Evolutionary conservation across 2,888 invertebrate species (phyloP).

Genomic region (Alloplasta piceator): DNA sequence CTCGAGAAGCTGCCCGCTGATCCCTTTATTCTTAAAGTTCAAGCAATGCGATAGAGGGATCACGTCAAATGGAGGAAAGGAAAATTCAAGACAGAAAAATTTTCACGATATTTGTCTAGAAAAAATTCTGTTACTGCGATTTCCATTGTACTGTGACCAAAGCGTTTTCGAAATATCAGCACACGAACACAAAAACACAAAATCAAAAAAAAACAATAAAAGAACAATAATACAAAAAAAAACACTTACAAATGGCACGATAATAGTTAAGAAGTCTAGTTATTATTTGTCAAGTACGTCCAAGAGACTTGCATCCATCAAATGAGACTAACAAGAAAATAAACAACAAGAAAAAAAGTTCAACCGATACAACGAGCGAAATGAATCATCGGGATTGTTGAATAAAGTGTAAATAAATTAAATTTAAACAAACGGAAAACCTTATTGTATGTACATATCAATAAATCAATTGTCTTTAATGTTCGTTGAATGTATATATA

Average conservation of each 20-base stretch:
- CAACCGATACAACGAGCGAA: conserved; percentile 64
- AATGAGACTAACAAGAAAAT: conserved; percentile 64
- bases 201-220: not conserved
- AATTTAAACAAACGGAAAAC: conserved; percentile 53
- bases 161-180: conserved; percentile 75
- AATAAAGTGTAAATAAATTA: conserved; percentile 79
- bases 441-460: conserved; percentile 82
- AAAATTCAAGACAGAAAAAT: conserved; percentile 26
- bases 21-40: too few relatives aligned
- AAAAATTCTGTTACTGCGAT: conserved; percentile 71
- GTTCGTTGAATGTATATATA: not conserved
- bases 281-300: conserved; percentile 75
- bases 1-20: conserved; percentile 12
- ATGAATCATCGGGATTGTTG: conserved; percentile 72
- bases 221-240: conserved; percentile 29
- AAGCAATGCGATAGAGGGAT: too few relatives aligned
- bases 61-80: conserved; percentile 27
- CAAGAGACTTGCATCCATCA: conserved; percentile 27
- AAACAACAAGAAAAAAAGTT: conserved; percentile 23
- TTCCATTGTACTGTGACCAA: conserved; percentile 77
- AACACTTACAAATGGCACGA: conserved; percentile 70
- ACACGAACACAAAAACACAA: conserved; percentile 31
- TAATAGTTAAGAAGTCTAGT: conserved; percentile 76
- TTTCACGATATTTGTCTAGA: conserved; percentile 72
- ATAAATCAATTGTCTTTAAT: conserved; percentile 80